Evolutionary conservation across 64 coral and sea anemone genomes (phyloP), one percentile per base, ranked within the genome.

Genomic region (Catalaphyllia jardinei): DNA sequence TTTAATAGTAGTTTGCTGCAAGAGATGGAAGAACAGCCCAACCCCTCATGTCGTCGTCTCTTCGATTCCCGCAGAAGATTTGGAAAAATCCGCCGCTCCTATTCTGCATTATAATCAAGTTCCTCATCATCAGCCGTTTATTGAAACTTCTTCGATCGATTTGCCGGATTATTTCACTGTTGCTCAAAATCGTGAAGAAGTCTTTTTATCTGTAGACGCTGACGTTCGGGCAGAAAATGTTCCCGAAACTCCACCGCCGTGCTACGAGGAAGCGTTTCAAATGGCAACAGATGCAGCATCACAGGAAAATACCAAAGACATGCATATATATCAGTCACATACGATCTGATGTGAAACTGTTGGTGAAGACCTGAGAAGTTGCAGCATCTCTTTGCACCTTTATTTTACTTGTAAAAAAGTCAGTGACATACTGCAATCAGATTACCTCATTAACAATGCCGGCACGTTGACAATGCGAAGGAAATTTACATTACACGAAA

Each of bases 11-110:
- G 18, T 65, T n/a, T 20, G 60, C 20, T 33, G 35, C 19, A 83
- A 22, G 11, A 65, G 19, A 10, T 17, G 19, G 35, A 18, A 24
- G 38, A 31, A 10, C 1, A 22, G 8, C 16, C 63, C 15, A 13
- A 20, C 15, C n/a, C 8, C 65, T 60, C 31, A 42, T 22, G 80
- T 67, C 24, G 27, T 39, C 11, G 30, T 83, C 31, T 83, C 80
- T 9, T 17, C 14, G 22, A 83, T 83, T 83, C 60, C 80, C 10
- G 19, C 19, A 0, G 28, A 49, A 24, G 60, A 65, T 61, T 39
- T 83, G 30, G 80, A 35, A 65, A 83, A 65, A 31, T 67, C 80
- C 31, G 60, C 80, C 18, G 80, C 33, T 49, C 18, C 60, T 67
- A 5, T 61, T 4, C 27, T 83, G 62, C 20, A 17, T 39, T 20